phyloP scores from a whole-genome alignment of 1,140 invertebrate genomes.

The Zaprionus davidi region DNA sequence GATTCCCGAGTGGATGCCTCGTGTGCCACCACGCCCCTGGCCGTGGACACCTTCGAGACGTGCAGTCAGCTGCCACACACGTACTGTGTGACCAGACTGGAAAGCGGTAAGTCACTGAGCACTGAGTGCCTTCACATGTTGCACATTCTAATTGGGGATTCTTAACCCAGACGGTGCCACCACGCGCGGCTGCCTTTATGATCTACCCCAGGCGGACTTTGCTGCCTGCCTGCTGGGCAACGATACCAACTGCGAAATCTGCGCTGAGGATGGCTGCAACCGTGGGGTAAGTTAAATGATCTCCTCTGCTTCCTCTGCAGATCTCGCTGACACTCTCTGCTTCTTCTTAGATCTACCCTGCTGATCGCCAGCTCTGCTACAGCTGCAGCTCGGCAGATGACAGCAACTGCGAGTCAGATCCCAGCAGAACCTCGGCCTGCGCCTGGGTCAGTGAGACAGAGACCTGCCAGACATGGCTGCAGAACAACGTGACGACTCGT shows the following conservation, averaged over 20 bases:
- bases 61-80: slow-evolving; percentile 71
- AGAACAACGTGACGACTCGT: slow-evolving; percentile 63
- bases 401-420: slow-evolving; percentile 61
- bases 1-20: slow-evolving; percentile 61
- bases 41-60: slow-evolving; percentile 47
- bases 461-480: slow-evolving; percentile 57
- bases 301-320: not conserved
- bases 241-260: slow-evolving; percentile 59
- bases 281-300: slow-evolving; percentile 52
- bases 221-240: slow-evolving; percentile 65
- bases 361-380: slow-evolving; percentile 69
- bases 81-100: slow-evolving; percentile 55
- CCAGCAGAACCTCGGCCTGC: slow-evolving; percentile 44
- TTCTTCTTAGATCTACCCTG: slow-evolving; percentile 62
- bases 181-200: slow-evolving; percentile 66
- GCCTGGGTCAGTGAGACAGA: slow-evolving; percentile 59
- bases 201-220: slow-evolving; percentile 58
- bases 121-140: not conserved
- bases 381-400: slow-evolving; percentile 72
- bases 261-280: slow-evolving; percentile 68
- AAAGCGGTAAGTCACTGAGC: slow-evolving; percentile 28
- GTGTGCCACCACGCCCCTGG: slow-evolving; percentile 59
- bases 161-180: slow-evolving; percentile 68
- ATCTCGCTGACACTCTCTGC: not conserved
- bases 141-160: not conserved